A percentile compares a stretch with the other conserved stretches of the same genome.
Conservation (phyloP, 64 coral and sea anemone genomes). For the Stichodactyla mertensii region DNA sequence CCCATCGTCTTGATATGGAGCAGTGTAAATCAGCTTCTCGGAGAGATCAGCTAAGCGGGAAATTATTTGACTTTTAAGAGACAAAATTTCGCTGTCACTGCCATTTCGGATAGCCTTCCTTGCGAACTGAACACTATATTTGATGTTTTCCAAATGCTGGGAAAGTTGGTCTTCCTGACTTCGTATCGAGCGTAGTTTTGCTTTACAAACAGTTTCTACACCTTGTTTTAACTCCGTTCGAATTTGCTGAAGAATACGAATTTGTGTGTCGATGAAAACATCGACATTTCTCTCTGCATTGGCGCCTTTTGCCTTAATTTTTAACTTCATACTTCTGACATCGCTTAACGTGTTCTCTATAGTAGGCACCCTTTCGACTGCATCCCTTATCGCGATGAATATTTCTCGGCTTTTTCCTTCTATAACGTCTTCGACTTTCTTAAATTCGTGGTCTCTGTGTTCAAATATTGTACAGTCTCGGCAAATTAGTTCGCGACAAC, state of each 20-base stretch:
- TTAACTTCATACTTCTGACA: background rate
- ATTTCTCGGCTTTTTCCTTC: constrained; percentile 3
- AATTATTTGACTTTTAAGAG: constrained; percentile 14
- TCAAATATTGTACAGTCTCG: constrained; percentile 27
- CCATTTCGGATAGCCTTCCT: background rate
- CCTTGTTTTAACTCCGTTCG: constrained; percentile 21
- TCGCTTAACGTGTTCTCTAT: background rate
- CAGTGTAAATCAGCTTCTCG: background rate
- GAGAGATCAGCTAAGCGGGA: background rate
- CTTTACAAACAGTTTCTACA: background rate
- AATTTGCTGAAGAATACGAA: constrained; percentile 16
- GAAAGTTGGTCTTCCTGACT: background rate
- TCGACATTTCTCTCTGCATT: background rate
- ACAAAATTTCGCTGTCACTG: constrained; percentile 4
- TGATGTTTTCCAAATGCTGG: background rate
- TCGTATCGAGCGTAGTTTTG: background rate
- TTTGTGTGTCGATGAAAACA: constrained; percentile 17
- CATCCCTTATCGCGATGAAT: background rate
- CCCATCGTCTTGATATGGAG: constrained; percentile 8
- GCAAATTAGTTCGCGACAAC: constrained; percentile 7
- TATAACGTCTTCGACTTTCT: background rate
- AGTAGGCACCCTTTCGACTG: background rate
- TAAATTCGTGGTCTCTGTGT: constrained; percentile 19
- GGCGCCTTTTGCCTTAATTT: background rate
- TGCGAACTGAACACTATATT: constrained; percentile 7